Evolutionary conservation across 1,140 invertebrate genomes (phyloP).

Genomic region (Monochamus saltuarius): DNA sequence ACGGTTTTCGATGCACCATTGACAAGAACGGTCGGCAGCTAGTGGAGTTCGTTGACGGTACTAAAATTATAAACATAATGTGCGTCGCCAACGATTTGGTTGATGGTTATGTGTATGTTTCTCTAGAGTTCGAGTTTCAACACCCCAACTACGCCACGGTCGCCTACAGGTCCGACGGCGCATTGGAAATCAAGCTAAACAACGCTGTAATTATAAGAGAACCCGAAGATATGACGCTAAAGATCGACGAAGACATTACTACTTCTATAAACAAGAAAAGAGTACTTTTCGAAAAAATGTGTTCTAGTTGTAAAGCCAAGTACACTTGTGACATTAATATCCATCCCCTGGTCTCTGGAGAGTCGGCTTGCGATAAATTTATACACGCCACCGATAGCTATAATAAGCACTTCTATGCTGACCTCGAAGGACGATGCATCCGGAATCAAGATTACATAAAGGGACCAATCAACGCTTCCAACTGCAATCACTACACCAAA

Average conservation of each 20-base stretch:
- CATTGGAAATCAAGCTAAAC: slow-evolving; percentile 13
- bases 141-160: slow-evolving; percentile 33
- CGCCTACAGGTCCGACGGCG: slow-evolving; percentile 17
- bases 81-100: slow-evolving; percentile 22
- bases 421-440: slow-evolving; percentile 26
- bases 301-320: slow-evolving; percentile 10
- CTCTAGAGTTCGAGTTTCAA: slow-evolving; percentile 25
- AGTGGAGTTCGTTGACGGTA: slow-evolving; percentile 28
- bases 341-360: slow-evolving; percentile 5
- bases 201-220: slow-evolving; percentile 5
- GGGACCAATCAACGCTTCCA: slow-evolving; percentile 8
- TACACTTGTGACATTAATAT: slow-evolving; percentile 22
- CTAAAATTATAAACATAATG: slow-evolving; percentile 20
- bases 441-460: slow-evolving; percentile 18
- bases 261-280: slow-evolving; percentile 9
- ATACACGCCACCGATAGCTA: slow-evolving; percentile 26
- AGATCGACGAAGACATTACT: slow-evolving; percentile 2
- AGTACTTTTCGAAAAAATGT: slow-evolving; percentile 21
- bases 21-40: slow-evolving; percentile 24
- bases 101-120: slow-evolving; percentile 30
- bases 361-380: slow-evolving; percentile 15
- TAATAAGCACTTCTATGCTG: slow-evolving; percentile 22
- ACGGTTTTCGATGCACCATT: slow-evolving; percentile 27
- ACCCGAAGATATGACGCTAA: slow-evolving; percentile 14
- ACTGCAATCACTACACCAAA: slow-evolving; percentile 24